Conservation (phyloP, 2,888 invertebrate species). For the Panopea generosa region DNA sequence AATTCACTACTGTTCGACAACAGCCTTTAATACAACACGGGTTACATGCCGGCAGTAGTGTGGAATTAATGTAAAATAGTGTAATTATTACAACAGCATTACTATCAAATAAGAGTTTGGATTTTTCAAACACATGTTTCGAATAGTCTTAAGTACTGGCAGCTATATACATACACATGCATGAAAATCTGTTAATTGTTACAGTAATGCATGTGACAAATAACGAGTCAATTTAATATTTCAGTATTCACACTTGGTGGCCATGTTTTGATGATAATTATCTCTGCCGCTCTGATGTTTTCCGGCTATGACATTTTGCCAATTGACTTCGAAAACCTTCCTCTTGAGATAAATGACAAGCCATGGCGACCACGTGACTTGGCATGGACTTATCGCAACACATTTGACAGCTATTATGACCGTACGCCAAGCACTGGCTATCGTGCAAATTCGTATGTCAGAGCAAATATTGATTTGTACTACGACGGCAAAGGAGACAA, state of each 20-base stretch:
- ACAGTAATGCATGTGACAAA: no score
- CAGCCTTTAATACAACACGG: no score
- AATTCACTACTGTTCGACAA: no score
- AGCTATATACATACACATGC: no score
- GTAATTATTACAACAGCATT: no score
- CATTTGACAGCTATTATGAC: slow-evolving; percentile 36
- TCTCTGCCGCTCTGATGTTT: slow-evolving; percentile 56
- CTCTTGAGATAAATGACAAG: slow-evolving; percentile 72
- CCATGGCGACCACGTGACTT: slow-evolving; percentile 69
- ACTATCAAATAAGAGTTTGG: no score
- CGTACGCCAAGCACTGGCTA: slow-evolving; percentile 27
- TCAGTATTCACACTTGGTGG: slow-evolving; percentile 63
- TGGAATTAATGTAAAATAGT: no score
- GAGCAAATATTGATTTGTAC: slow-evolving; percentile 63
- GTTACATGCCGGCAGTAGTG: no score
- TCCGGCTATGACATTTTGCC: slow-evolving; percentile 73
- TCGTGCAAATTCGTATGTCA: slow-evolving; percentile 28
- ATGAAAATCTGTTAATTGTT: no score
- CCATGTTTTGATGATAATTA: slow-evolving; percentile 60
- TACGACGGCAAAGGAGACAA: slow-evolving; percentile 70
- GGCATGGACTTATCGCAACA: slow-evolving; percentile 65
- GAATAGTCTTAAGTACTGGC: no score
- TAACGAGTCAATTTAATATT: slow-evolving; percentile 23
- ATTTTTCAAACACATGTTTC: no score
- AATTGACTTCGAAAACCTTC: slow-evolving; percentile 69